Conservation (phyloP, 2,113 vertebrate species). For the Cyphomyrus plagiostoma region DNA sequence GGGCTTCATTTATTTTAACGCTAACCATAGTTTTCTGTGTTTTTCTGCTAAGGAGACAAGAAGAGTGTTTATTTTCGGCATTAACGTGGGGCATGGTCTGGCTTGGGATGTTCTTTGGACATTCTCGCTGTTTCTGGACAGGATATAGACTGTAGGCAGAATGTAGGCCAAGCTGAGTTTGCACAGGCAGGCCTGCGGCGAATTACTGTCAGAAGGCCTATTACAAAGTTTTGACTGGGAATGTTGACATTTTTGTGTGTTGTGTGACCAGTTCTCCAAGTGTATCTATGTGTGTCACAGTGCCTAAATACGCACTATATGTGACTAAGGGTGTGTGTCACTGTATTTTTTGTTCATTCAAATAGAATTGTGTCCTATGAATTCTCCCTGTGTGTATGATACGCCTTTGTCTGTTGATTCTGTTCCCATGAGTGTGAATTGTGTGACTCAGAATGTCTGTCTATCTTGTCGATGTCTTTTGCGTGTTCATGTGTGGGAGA, state of each 20-base stretch:
- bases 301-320: neutral
- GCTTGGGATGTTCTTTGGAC: neutral
- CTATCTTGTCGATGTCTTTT: constrained; percentile 10
- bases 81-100: neutral
- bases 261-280: neutral
- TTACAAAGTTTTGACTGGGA: constrained; percentile 31
- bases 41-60: neutral
- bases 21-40: neutral
- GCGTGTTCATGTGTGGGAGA: constrained; percentile 1
- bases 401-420: neutral
- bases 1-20: neutral
- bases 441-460: neutral
- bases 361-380: neutral
- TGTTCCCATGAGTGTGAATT: neutral
- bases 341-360: neutral
- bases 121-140: constrained; percentile 10
- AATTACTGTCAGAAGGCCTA: constrained; percentile 16
- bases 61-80: neutral
- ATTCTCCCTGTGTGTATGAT: constrained; percentile 3
- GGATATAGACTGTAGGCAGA: constrained; percentile 8
- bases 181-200: constrained; percentile 1
- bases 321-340: neutral
- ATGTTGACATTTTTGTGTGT: neutral
- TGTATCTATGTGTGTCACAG: neutral
- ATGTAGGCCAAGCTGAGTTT: neutral